Evolutionary conservation across 92 coral and sea anemone genomes (phyloP).

Genomic region (Bergia sp.): DNA sequence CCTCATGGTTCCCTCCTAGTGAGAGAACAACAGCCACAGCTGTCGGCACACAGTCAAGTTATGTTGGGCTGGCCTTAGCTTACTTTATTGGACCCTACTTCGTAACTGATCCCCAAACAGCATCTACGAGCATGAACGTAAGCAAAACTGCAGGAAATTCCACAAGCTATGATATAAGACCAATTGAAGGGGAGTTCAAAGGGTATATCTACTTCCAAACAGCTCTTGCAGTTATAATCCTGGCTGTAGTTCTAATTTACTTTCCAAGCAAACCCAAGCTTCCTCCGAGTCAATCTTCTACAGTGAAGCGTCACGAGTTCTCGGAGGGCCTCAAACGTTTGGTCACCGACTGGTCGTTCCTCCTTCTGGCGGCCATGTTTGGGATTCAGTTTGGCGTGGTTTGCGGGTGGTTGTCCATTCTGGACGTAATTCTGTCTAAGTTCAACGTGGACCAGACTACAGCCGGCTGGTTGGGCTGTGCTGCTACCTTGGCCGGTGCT

Average conservation of each 20-base stretch:
- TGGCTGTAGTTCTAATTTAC: slow-evolving; percentile 55
- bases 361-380: slow-evolving; percentile 28
- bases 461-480: slow-evolving; percentile 41
- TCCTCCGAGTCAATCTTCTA: slow-evolving; percentile 76
- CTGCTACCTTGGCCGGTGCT: slow-evolving; percentile 28
- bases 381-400: slow-evolving; percentile 31
- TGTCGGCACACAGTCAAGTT: slow-evolving; percentile 41
- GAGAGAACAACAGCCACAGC: slow-evolving; percentile 48
- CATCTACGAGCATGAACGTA: background rate
- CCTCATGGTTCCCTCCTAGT: slow-evolving; percentile 39
- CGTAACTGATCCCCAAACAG: slow-evolving; percentile 1
- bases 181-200: slow-evolving; percentile 34
- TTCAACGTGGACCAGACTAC: slow-evolving; percentile 35
- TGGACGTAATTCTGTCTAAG: slow-evolving; percentile 37
- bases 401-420: slow-evolving; percentile 31
- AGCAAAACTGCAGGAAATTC: background rate
- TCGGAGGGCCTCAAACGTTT: slow-evolving; percentile 25
- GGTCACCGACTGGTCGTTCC: background rate
- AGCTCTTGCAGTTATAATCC: slow-evolving; percentile 29
- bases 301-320: slow-evolving; percentile 28
- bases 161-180: background rate
- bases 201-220: slow-evolving; percentile 49
- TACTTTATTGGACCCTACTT: slow-evolving; percentile 33
- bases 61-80: slow-evolving; percentile 24
- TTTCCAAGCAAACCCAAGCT: slow-evolving; percentile 75